Percentiles rank a stretch among this genome's conserved stretches.
Evolutionary conservation across 2,888 invertebrate species (phyloP).

Genomic region (Digitonthophagus gazella): DNA sequence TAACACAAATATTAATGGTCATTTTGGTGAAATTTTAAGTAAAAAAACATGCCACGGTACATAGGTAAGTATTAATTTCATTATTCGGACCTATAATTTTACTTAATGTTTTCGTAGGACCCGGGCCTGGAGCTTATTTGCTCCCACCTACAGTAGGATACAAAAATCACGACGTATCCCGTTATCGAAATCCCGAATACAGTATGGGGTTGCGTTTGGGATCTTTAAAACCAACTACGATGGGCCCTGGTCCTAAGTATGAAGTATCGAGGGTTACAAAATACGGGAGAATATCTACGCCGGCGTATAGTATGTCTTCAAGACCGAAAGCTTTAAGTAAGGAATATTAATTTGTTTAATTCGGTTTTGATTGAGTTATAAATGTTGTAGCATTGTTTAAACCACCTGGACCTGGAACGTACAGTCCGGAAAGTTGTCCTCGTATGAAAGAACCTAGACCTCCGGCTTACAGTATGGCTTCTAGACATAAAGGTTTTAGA

Average conservation of each 20-base stretch:
- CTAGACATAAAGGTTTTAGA: slow-evolving; percentile 44
- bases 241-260: slow-evolving; percentile 52
- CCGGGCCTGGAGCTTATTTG: slow-evolving; percentile 65
- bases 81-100: not conserved
- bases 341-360: not conserved
- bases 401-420: slow-evolving; percentile 65
- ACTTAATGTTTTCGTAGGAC: slow-evolving; percentile 51
- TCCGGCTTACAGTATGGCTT: slow-evolving; percentile 60
- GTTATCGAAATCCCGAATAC: slow-evolving; percentile 62
- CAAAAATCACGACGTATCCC: slow-evolving; percentile 61
- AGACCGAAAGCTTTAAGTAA: slow-evolving; percentile 31
- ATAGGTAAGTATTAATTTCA: slow-evolving; percentile 18
- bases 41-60: slow-evolving; percentile 22
- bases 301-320: slow-evolving; percentile 52
- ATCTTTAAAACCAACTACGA: slow-evolving; percentile 39
- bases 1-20: not conserved
- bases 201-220: slow-evolving; percentile 53
- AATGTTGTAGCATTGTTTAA: slow-evolving; percentile 39
- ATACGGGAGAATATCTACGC: slow-evolving; percentile 51
- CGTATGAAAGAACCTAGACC: slow-evolving; percentile 57
- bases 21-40: slow-evolving; percentile 25
- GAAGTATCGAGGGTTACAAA: slow-evolving; percentile 55
- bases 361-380: not conserved
- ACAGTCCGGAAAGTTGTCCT: slow-evolving; percentile 59
- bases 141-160: slow-evolving; percentile 64